These are phyloP conservation scores for Drosophila busckii DNA, from an alignment of 1,140 invertebrate species.

Conservation along the genomic window DNA sequence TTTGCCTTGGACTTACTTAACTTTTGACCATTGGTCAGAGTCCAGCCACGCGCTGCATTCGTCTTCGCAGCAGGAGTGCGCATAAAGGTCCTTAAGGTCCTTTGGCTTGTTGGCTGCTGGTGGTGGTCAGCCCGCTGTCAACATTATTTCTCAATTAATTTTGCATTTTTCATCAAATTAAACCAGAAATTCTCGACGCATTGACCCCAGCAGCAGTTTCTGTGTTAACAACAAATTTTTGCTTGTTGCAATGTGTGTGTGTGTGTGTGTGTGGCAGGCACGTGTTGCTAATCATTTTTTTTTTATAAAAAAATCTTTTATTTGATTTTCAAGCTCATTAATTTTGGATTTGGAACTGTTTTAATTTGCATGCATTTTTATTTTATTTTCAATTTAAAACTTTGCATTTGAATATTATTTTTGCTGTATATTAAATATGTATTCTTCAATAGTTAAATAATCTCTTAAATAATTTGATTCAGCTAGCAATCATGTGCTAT, in stretches of 20 bases:
- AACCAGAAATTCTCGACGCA: slow-evolving; percentile 68
- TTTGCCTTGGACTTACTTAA: slow-evolving; percentile 44
- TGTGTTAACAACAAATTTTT: slow-evolving; percentile 22
- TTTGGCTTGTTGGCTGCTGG: slow-evolving; percentile 3
- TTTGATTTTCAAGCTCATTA: no score
- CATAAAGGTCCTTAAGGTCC: background rate
- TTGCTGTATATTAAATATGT: no score
- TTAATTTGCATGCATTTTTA: no score
- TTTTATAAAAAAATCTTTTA: no score
- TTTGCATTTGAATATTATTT: no score
- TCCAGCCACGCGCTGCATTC: slow-evolving; percentile 43
- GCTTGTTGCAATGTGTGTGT: background rate
- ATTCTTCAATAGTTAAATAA: no score
- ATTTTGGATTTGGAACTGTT: no score
- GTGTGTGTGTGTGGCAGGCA: slow-evolving; percentile 26
- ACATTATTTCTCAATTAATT: slow-evolving; percentile 78
- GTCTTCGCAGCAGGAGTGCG: slow-evolving; percentile 54
- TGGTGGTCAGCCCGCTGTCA: slow-evolving; percentile 69
- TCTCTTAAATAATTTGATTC: no score
- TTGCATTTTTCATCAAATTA: slow-evolving; percentile 77
- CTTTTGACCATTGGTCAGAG: slow-evolving; percentile 71
- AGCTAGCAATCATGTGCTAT: no score
- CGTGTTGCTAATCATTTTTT: slow-evolving; percentile 46
- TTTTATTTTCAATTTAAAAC: no score
- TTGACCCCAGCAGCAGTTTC: slow-evolving; percentile 58